Evolutionary conservation across 2,797 vertebrate genomes (phyloP).

Genomic region (Peromyscus attwateri): DNA sequence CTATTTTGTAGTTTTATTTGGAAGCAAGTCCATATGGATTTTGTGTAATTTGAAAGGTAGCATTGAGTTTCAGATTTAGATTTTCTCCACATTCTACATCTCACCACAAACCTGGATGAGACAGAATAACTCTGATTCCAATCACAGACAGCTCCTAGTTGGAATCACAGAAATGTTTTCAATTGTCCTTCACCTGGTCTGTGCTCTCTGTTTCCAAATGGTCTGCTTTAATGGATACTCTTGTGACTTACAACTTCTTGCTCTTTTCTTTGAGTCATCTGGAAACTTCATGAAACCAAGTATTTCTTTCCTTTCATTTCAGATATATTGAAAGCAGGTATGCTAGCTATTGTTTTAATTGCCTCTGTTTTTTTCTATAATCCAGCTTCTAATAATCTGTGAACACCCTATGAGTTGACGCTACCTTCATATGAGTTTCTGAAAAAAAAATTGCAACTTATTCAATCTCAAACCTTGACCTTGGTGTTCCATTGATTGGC

Average conservation of each 20-base stretch:
- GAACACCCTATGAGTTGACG: slow-evolving; percentile 39
- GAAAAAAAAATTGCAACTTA: slow-evolving; percentile 26
- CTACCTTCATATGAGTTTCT: background rate
- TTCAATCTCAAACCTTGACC: background rate
- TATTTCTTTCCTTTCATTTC: background rate
- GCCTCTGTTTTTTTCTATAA: background rate
- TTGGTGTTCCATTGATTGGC: background rate
- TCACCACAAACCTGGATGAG: background rate
- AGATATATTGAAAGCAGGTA: slow-evolving; percentile 14
- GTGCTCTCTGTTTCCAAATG: background rate
- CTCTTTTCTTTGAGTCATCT: background rate
- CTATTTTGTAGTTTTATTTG: slow-evolving; percentile 30
- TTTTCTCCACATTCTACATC: slow-evolving; percentile 20
- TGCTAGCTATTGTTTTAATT: slow-evolving; percentile 29
- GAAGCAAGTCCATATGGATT: slow-evolving; percentile 7
- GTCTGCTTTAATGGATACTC: background rate
- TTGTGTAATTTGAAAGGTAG: slow-evolving; percentile 41
- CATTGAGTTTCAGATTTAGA: slow-evolving; percentile 58
- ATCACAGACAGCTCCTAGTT: background rate
- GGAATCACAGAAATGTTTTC: background rate
- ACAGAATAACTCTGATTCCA: slow-evolving; percentile 13
- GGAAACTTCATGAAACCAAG: background rate
- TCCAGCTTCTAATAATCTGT: background rate
- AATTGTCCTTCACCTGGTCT: background rate
- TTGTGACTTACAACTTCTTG: background rate